Percentiles rank a stretch among this genome's conserved stretches.
These are phyloP conservation scores for Bradypodion ventrale DNA, from an alignment of 2,797 vertebrate genomes.

Conservation along the genomic window DNA sequence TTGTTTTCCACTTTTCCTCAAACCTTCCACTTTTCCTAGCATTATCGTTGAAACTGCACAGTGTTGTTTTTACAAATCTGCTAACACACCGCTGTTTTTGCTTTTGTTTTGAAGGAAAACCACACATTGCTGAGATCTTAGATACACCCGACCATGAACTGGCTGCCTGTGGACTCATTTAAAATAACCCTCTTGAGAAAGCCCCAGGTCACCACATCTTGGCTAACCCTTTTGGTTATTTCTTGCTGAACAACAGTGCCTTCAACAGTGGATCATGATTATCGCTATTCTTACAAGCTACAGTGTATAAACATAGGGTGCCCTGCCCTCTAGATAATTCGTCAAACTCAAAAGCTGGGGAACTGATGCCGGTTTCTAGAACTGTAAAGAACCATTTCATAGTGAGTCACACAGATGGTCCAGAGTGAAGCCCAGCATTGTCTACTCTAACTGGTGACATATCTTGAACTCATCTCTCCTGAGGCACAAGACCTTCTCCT, in stretches of 20 bases:
- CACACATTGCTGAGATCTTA: slow-evolving; percentile 84
- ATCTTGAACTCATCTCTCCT: not conserved
- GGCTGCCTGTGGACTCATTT: slow-evolving; percentile 84
- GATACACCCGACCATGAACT: slow-evolving; percentile 87
- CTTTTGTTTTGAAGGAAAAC: slow-evolving; percentile 74
- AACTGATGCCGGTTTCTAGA: not conserved
- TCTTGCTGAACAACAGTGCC: slow-evolving; percentile 80
- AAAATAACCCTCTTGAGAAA: slow-evolving; percentile 69
- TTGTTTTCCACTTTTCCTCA: no score
- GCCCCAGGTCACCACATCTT: slow-evolving; percentile 73
- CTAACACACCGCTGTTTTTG: slow-evolving; percentile 23
- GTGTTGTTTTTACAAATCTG: slow-evolving; percentile 5
- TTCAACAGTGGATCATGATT: slow-evolving; percentile 33
- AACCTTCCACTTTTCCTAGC: no score
- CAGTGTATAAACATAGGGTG: not conserved
- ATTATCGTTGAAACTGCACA: slow-evolving; percentile 24
- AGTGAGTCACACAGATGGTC: not conserved
- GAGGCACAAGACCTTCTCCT: not conserved
- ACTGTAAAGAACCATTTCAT: not conserved
- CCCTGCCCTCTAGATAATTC: not conserved
- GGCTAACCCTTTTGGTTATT: slow-evolving; percentile 79
- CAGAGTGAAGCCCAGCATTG: not conserved
- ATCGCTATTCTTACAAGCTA: not conserved
- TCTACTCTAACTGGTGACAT: not conserved
- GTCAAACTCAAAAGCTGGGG: not conserved